These are phyloP conservation scores for Lordiphosa stackelbergi DNA, from an alignment of 1,140 invertebrate genomes.

Conservation along the genomic window DNA sequence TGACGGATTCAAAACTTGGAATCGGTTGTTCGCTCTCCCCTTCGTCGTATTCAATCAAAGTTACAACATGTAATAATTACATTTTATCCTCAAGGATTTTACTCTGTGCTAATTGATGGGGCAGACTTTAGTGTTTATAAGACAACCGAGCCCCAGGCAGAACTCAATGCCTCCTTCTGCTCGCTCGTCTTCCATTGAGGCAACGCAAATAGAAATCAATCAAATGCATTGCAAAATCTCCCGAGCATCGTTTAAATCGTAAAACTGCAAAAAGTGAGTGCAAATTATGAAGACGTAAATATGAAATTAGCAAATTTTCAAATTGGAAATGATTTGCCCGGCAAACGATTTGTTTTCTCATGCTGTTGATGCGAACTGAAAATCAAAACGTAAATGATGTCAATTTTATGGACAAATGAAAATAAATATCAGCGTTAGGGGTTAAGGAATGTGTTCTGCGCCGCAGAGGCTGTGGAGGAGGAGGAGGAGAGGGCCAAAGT, in stretches of 20 bases:
- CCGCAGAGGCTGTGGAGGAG: not conserved
- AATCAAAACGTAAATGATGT: conserved; percentile 45
- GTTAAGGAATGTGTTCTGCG: not conserved
- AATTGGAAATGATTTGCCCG: conserved; percentile 26
- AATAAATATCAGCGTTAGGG: conserved; percentile 33
- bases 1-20: no score
- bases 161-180: no score
- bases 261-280: conserved; percentile 39
- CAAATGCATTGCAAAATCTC: conserved; percentile 10
- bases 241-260: conserved; percentile 12
- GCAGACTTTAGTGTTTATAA: no score
- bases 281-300: conserved; percentile 55
- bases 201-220: conserved; percentile 42
- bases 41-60: no score
- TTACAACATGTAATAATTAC: no score
- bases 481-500: conserved; percentile 2
- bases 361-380: conserved; percentile 22
- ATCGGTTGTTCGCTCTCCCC: no score
- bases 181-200: not conserved
- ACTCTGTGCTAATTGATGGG: not conserved
- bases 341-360: conserved; percentile 41
- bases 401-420: conserved; percentile 53
- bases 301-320: conserved; percentile 34
- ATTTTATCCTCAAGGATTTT: not conserved
- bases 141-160: no score